Base-by-base conservation (phyloP, 2,888 invertebrate genomes). In the Nematopogon swammerdamellus region DNA sequence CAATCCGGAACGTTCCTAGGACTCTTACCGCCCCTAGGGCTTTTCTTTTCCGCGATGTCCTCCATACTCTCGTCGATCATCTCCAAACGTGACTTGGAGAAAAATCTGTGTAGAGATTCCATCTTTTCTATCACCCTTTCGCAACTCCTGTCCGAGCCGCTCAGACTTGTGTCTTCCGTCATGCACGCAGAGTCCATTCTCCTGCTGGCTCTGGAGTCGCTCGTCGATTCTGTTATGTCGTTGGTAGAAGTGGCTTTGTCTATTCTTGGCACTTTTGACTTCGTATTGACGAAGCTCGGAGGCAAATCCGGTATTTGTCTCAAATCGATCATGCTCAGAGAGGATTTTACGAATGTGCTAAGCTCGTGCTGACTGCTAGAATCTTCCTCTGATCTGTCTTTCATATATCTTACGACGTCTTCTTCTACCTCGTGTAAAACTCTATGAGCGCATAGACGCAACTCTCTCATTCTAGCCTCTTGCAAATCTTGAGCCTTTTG, bases 201-300 rank as follows among this genome's bases (percentile, higher is more conserved):
- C 54, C 56, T 68, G 1, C 70, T 73, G 19, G 66, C 50, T 16
- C 6, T 5, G 19, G 11, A 19, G 54, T 77, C 74, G 0, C 74
- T 71, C 19, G 70, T 54, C 0, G 75, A 72, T 49, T 76, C 74
- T 0, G 72, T 70, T 49, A 74, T 70, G 48, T 77, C 76, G 1
- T 71, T 70, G 1, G 79, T 79, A 0, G 79, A 79, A 0, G 79
- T 79, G 0, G 77, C 71, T 58, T 72, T 76, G 53, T 76, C 76
- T 0, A 77, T 62, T 63, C 59, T 70, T 1, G 63, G 51, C 0
- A 76, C 72, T 60, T 63, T 73, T 1, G 79, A 76, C 50, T 75
- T 74, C 1, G 72, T 62, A 36, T 36, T 36, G 2, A 77, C 68
- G 67, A 72, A 65, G 46, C 75, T 75, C 0, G 72, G 71, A 1